Evolutionary conservation across 1,140 invertebrate genomes (phyloP), one percentile per base, ranked within the genome.

Genomic region (Diploscapter pachys): DNA sequence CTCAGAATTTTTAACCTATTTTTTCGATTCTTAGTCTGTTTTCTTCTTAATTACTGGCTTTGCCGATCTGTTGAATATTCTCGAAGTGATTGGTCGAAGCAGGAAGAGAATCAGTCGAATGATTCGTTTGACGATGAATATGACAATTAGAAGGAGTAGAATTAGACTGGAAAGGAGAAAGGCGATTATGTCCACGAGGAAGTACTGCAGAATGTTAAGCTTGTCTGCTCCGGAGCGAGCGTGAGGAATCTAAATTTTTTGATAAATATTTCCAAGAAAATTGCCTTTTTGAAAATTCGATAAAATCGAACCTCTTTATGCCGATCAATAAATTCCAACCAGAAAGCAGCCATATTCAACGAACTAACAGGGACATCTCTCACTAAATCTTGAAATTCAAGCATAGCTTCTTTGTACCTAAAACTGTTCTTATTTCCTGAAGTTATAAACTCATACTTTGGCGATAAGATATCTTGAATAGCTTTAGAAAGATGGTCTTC

Each of bases 351-450:
- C 66, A 85, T 84, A 56, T 85, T 82, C 49, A 85, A 71, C 68
- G 85, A 82, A 9, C 84, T 85, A 75, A 85, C 85, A 4, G 83
- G 83, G 0, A 86, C 84, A 59, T 85, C 83, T 48, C 74, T 74
- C 5, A 85, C 74, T 83, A 86, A 85, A 64, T 86, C 84, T 81
- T 86, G 78, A 78, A 83, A 83, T 48, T 84, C 62, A 0, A 82
- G 67, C 80, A 85, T 81, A 62, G 84, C 83, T 49, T 85, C 76
- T 71, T 81, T 80, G 72, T 79, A 79, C 63, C 78, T 79, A 52
- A 6, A 50, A 9, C 48, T n/a, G 6, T 4, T 0, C 49, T 56
- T 31, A 31, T 31, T 31, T 9, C 59, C 51, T 13, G 52, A 71
- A 11, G n/a, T 5, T 54, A 72, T 31, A n/a, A 50, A 4, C 31